Conservation (phyloP, 2,888 invertebrate species). For the Hoplodrina blanda region DNA sequence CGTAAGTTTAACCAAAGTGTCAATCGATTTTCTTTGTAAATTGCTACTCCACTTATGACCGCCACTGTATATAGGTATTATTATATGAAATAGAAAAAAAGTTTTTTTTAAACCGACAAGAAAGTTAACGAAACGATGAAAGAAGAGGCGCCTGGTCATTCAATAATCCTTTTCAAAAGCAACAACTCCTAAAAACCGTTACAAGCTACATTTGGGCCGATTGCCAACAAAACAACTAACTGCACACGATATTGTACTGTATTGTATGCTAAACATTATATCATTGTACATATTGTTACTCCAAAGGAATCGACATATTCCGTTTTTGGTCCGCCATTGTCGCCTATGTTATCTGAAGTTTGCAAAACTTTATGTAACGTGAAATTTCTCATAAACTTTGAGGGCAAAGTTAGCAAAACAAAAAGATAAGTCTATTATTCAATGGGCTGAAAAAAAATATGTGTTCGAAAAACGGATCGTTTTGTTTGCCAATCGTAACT, state of each 20-base stretch:
- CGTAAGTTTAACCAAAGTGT: no score
- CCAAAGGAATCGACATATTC: constrained; percentile 52
- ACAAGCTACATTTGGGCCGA: constrained; percentile 21
- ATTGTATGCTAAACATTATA: constrained; percentile 65
- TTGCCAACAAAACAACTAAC: constrained; percentile 38
- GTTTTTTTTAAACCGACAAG: no score
- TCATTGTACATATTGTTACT: constrained; percentile 50
- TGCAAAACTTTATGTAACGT: constrained; percentile 34
- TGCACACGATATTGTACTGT: constrained; percentile 26
- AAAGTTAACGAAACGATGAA: no score
- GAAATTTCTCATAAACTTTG: constrained; percentile 10
- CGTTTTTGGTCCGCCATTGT: constrained; percentile 48
- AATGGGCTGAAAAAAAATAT: constrained; percentile 31
- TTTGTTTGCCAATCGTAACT: constrained; percentile 24
- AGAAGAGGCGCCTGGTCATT: constrained; percentile 4
- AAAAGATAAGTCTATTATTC: constrained; percentile 28
- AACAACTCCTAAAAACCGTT: constrained; percentile 18
- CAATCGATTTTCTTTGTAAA: no score
- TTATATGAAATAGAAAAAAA: no score
- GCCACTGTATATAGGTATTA: no score
- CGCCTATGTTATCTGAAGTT: constrained; percentile 38
- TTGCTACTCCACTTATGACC: no score
- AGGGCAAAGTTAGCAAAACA: constrained; percentile 35
- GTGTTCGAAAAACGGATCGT: constrained; percentile 2
- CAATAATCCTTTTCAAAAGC: constrained; percentile 2